Base-by-base conservation (phyloP, 2,888 invertebrate genomes). In the Strigamia crassipes region DNA sequence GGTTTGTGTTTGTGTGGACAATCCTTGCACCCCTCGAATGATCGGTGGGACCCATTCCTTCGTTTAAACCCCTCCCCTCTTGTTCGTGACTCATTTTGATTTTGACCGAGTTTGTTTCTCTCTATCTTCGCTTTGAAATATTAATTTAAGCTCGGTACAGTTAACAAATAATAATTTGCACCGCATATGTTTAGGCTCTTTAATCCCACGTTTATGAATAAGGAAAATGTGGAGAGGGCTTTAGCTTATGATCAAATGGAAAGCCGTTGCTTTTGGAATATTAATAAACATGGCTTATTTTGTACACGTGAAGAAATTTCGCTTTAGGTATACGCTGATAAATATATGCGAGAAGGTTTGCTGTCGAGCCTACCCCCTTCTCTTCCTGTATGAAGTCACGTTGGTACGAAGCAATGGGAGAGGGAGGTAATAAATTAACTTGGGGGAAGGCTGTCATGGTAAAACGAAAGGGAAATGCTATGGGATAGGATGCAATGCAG, bases 181-280 rank as follows among this genome's bases (percentile, higher is more conserved):
- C 27, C 31, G n/a, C 73, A 73, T 73, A 31, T 31, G 73, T 73
- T 73, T 73, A 31, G 73, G 31, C 73, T 27, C 73, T 73, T 73
- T 73, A 73, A 73, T 73, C 73, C 73, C 31, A n/a, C 73, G 13
- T 73, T 73, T 73, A 73, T 73, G 73, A 73, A 31, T 73, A 73
- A 73, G 73, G 73, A 73, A 73, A 73, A 23, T 73, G n/a, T 73
- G 73, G 73, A 73, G 73, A 73, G 73, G 73, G 73, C 73, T 73
- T 73, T 73, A 73, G 73, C 73, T 73, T 27, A 31, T 73, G 79
- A 42, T 78, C 79, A 78, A 78, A 78, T 78, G 73, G 73, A 73
- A 73, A 73, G 73, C 73, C 73, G 73, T 31, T 73, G 73, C 73
- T 73, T 73, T 73, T 73, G 73, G 73, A 73, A 73, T 73, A 73